Evolutionary conservation across 2,888 invertebrate species (phyloP).

Genomic region (Nymphalis c-album): DNA sequence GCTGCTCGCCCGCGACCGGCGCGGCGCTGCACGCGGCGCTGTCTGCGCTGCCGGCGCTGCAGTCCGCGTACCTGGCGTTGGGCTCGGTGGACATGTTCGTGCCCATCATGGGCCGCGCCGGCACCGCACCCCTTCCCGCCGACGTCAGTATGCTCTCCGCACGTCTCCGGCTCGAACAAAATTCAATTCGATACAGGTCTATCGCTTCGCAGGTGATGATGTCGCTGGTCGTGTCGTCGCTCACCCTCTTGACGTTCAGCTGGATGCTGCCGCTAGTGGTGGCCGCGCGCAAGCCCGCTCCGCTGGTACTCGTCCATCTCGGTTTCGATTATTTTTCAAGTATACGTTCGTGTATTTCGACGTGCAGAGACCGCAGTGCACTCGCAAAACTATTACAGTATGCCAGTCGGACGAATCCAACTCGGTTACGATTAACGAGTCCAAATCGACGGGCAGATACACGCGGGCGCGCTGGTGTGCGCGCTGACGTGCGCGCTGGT

Average conservation of each 20-base stretch:
- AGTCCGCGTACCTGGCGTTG: slow-evolving; percentile 86
- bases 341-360: too few species aligned
- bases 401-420: too few species aligned
- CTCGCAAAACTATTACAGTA: too few species aligned
- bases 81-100: slow-evolving; percentile 87
- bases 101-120: slow-evolving; percentile 90
- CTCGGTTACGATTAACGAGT: too few species aligned
- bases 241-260: slow-evolving; percentile 64
- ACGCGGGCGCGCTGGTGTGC: slow-evolving; percentile 32
- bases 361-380: too few species aligned
- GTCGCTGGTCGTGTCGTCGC: slow-evolving; percentile 56
- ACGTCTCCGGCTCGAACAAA: too few species aligned
- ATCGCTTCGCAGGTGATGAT: slow-evolving; percentile 65
- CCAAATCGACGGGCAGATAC: slow-evolving; percentile 24
- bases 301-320: slow-evolving; percentile 41
- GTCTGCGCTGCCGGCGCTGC: slow-evolving; percentile 81
- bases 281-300: slow-evolving; percentile 46
- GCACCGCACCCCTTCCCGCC: slow-evolving; percentile 84
- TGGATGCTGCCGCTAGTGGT: slow-evolving; percentile 62
- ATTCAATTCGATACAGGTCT: slow-evolving; percentile 45
- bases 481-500: slow-evolving; percentile 47
- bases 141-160: slow-evolving; percentile 74
- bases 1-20: slow-evolving; percentile 79
- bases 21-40: slow-evolving; percentile 79
- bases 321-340: neutral